These are phyloP conservation scores for Gerris lacustris DNA, from an alignment of 2,888 invertebrate genomes.

Conservation along the genomic window DNA sequence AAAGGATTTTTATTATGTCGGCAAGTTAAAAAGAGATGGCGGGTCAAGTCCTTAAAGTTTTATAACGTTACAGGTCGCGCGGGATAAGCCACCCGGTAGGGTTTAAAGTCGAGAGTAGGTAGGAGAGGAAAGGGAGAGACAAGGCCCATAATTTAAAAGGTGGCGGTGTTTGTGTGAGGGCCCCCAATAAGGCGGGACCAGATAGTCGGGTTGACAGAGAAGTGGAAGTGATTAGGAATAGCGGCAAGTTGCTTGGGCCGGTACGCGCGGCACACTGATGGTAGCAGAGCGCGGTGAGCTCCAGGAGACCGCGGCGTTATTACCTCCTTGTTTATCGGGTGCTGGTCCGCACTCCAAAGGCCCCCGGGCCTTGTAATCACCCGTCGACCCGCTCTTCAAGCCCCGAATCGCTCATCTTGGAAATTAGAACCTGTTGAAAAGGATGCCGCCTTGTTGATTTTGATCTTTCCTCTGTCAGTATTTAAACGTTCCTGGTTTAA, in stretches of 20 bases:
- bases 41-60: too few relatives aligned
- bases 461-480: background rate
- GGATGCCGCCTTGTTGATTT: conserved; percentile 3
- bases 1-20: too few relatives aligned
- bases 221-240: background rate
- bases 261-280: too few relatives aligned
- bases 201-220: background rate
- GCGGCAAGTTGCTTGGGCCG: background rate
- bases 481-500: background rate
- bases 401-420: background rate
- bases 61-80: too few relatives aligned
- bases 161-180: background rate
- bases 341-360: background rate
- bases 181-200: background rate
- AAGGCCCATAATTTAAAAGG: background rate
- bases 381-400: background rate
- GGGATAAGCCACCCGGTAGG: background rate
- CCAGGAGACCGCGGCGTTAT: background rate
- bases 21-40: too few relatives aligned
- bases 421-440: conserved; percentile 3
- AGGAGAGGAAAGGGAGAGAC: background rate
- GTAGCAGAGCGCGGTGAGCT: too few relatives aligned
- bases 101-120: too few relatives aligned
- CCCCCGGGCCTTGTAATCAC: background rate
- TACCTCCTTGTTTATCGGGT: conserved; percentile 3